Evolutionary conservation across 1,140 invertebrate genomes (phyloP), one percentile per base, ranked within the genome.

Genomic region (Wasmannia auropunctata): DNA sequence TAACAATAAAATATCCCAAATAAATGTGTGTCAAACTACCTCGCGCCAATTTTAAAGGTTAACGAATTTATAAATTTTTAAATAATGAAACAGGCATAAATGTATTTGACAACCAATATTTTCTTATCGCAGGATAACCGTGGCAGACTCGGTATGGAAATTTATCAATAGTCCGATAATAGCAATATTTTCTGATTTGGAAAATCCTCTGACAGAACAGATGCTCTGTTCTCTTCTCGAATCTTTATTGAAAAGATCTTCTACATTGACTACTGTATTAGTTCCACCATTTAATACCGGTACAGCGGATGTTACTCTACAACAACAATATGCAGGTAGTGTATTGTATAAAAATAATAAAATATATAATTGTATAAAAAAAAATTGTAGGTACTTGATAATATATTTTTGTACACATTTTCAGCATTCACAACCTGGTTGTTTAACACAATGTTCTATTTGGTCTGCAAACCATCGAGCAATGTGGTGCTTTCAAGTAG

Each of bases 381-480:
- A 46, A 85, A 49, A 28, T 19, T 85, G 37, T 84, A n/a, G n/a
- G n/a, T n/a, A 4, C 3, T 80, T 56, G 5, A 67, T 37, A 34
- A 65, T 56, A 28, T 34, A 22, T 10, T 2, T 4, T 34, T 67
- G 63, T 67, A 31, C 65, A 76, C 65, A 74, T 86, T 91, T 91
- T 16, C 28, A 93, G 93, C 91, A 37, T 95, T 94, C 69, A 92
- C 93, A n/a, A 93, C 90, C 3, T 95, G 94, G 94, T 74, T 95
- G 5, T 95, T 95, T 87, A 94, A 94, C 10, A 88, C 90, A 60
- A 91, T 94, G 86, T 94, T 95, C 79, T 89, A 95, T 60, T 77
- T 94, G 63, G 58, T 92, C 16, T 91, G 90, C 51, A 63, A 87
- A 22, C 91, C 90, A 31, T 56, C 92, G 28, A 92, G 88, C 62